Evolutionary conservation across 2,113 vertebrate species (phyloP).

Genomic region (Andinoacara biseriatus): DNA sequence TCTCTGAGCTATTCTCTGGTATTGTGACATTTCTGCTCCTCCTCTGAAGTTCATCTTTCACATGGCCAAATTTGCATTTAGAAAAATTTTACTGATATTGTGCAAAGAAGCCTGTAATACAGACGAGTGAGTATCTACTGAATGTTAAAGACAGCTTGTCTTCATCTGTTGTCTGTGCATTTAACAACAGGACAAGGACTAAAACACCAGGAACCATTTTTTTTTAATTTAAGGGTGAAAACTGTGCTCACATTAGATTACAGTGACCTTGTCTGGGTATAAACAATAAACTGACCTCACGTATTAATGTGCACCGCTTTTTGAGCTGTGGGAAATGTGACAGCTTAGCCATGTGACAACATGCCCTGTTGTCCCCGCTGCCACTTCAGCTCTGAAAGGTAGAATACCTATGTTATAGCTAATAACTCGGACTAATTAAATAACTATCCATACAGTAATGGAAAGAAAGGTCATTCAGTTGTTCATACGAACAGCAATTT

Average conservation of each 20-base stretch:
- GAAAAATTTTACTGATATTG: too few relatives aligned
- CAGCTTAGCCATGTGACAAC: conserved; percentile 11
- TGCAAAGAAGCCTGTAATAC: background rate
- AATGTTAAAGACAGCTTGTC: background rate
- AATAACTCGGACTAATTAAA: background rate
- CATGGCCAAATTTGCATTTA: too few relatives aligned
- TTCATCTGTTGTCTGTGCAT: fast-evolving
- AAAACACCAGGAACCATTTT: background rate
- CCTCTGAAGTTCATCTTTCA: too few relatives aligned
- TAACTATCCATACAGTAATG: background rate
- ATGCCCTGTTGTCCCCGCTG: background rate
- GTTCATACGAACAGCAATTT: background rate
- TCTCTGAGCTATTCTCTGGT: too few relatives aligned
- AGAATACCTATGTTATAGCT: fast-evolving
- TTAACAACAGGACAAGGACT: background rate
- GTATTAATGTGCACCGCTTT: background rate
- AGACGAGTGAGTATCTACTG: background rate
- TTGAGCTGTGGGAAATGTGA: conserved; percentile 5
- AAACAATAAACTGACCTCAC: conserved; percentile 29
- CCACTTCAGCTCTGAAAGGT: background rate
- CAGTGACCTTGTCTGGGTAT: conserved; percentile 27
- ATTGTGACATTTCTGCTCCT: too few relatives aligned
- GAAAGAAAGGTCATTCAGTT: background rate
- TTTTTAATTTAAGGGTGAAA: background rate
- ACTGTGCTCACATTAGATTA: background rate